phyloP scores from a whole-genome alignment of 2,888 invertebrate genomes.

The Callyntrura guangdongensis region DNA sequence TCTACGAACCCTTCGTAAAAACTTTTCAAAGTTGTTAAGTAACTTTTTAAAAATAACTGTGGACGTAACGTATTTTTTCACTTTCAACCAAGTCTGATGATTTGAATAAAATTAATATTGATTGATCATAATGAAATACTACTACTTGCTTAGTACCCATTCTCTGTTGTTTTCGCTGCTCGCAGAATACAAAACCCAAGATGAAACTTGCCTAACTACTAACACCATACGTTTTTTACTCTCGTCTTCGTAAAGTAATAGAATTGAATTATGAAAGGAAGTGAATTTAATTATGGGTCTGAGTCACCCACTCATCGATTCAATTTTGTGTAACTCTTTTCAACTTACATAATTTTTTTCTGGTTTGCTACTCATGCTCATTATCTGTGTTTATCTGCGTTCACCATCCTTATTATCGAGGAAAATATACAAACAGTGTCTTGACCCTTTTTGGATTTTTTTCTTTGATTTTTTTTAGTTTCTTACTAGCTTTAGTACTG shows the following conservation, averaged over 20 bases:
- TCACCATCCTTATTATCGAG: no score
- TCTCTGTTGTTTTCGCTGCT: no score
- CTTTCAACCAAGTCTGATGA: slow-evolving; percentile 45
- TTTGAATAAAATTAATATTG: neutral
- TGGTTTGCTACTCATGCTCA: neutral
- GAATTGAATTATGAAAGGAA: neutral
- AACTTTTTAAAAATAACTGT: neutral
- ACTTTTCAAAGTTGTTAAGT: no score
- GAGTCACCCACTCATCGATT: slow-evolving; percentile 34
- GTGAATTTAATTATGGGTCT: slow-evolving; percentile 26
- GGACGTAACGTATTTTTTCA: neutral
- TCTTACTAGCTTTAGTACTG: slow-evolving; percentile 3
- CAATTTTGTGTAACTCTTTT: slow-evolving; percentile 17
- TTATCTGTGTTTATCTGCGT: no score
- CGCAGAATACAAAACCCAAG: no score
- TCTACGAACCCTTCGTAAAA: slow-evolving; percentile 7
- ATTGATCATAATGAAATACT: no score
- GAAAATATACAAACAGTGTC: neutral
- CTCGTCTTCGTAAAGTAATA: no score
- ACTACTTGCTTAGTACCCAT: no score
- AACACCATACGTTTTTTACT: neutral
- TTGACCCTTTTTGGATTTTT: slow-evolving; percentile 32
- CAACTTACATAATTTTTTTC: slow-evolving; percentile 35
- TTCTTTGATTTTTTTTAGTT: no score
- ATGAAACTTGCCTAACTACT: slow-evolving; percentile 19